Conservation (phyloP, 1,140 invertebrate species). For the Zaprionus gabonicus region DNA sequence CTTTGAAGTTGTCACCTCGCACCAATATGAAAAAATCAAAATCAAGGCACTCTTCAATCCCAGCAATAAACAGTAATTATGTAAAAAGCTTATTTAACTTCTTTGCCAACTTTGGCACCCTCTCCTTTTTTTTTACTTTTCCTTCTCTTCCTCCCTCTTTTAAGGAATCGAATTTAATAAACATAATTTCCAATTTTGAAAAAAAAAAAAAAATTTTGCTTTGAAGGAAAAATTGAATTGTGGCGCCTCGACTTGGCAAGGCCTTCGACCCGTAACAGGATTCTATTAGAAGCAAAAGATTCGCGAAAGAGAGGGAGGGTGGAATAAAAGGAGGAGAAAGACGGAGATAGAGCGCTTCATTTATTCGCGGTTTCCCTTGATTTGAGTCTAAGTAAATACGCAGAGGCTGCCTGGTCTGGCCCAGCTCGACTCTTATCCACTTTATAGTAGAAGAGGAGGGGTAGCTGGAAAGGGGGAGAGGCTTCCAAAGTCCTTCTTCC, state of each 20-base stretch:
- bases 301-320: neutral
- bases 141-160: neutral
- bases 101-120: neutral
- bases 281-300: conserved; percentile 2
- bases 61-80: conserved; percentile 5
- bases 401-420: neutral
- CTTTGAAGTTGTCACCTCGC: no score
- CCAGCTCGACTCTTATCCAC: neutral
- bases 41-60: neutral
- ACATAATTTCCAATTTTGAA: conserved; percentile 2
- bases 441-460: neutral
- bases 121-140: neutral
- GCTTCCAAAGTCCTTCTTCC: neutral
- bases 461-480: neutral
- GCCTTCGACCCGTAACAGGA: neutral
- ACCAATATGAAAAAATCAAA: neutral
- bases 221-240: neutral
- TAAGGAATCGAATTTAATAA: neutral
- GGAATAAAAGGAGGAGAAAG: neutral
- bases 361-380: conserved; percentile 30
- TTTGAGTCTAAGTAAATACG: conserved; percentile 42
- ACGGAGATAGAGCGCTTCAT: conserved; percentile 6
- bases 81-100: neutral
- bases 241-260: neutral
- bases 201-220: neutral